Evolutionary conservation across 2,888 invertebrate species (phyloP).

Genomic region (Ichneumoninae sp.): DNA sequence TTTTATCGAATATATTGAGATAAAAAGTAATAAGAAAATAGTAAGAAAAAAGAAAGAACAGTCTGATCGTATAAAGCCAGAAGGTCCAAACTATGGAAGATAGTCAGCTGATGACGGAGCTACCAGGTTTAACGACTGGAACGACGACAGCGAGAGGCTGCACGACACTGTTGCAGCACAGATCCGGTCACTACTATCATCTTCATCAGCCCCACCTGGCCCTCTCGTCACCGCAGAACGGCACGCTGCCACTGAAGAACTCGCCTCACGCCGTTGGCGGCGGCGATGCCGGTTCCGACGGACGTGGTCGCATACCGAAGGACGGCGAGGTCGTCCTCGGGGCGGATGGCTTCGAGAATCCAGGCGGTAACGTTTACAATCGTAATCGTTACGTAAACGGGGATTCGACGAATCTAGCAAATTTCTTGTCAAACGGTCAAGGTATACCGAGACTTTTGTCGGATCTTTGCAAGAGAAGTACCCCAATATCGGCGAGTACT

Average conservation of each 20-base stretch:
- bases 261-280: constrained; percentile 87
- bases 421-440: constrained; percentile 69
- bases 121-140: constrained; percentile 86
- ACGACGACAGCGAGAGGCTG: constrained; percentile 75
- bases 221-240: constrained; percentile 75
- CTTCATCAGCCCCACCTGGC: constrained; percentile 84
- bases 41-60: neutral
- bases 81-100: constrained; percentile 84
- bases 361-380: constrained; percentile 67
- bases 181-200: constrained; percentile 85
- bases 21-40: neutral
- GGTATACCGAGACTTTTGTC: constrained; percentile 69
- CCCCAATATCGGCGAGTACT: constrained; percentile 72
- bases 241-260: constrained; percentile 66
- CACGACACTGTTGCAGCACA: constrained; percentile 84
- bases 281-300: constrained; percentile 83
- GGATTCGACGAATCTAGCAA: constrained; percentile 68
- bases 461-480: constrained; percentile 65
- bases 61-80: neutral
- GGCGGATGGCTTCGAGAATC: neutral
- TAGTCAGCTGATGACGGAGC: constrained; percentile 86
- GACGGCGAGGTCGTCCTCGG: constrained; percentile 83
- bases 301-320: constrained; percentile 64
- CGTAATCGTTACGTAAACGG: constrained; percentile 58
- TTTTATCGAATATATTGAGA: neutral